These are phyloP conservation scores for Ectemnius lituratus DNA, from an alignment of 2,888 invertebrate genomes.

Conservation along the genomic window DNA sequence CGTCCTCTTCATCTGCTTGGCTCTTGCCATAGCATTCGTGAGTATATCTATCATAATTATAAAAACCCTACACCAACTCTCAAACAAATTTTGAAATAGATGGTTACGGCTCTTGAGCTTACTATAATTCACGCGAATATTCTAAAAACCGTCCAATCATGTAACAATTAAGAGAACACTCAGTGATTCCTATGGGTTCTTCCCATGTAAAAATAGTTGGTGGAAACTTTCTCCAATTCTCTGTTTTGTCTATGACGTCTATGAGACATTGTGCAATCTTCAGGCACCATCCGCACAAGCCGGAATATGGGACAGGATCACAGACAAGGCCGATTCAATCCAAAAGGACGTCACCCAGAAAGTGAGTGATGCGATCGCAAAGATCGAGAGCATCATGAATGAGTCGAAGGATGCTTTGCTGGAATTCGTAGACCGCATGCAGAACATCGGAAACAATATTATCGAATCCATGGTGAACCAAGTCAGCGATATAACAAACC, in stretches of 20 bases:
- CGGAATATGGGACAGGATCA: neutral
- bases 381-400: neutral
- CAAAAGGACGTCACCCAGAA: slow-evolving; percentile 1
- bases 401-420: fast-evolving
- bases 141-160: no score
- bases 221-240: neutral
- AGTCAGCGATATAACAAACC: neutral
- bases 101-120: no score
- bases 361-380: neutral
- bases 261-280: neutral
- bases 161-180: no score
- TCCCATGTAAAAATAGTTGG: no score
- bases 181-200: no score
- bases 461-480: neutral
- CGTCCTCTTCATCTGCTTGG: neutral
- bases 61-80: no score
- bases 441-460: no score
- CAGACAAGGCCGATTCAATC: neutral
- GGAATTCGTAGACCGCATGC: neutral
- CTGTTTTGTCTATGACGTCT: neutral
- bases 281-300: neutral
- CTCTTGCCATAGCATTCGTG: neutral
- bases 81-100: no score
- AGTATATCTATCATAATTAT: neutral
- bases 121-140: no score